Percentiles rank a stretch among this genome's conserved stretches.
phyloP scores from a whole-genome alignment of 1,140 invertebrate species.

The Lepeophtheirus salmonis region DNA sequence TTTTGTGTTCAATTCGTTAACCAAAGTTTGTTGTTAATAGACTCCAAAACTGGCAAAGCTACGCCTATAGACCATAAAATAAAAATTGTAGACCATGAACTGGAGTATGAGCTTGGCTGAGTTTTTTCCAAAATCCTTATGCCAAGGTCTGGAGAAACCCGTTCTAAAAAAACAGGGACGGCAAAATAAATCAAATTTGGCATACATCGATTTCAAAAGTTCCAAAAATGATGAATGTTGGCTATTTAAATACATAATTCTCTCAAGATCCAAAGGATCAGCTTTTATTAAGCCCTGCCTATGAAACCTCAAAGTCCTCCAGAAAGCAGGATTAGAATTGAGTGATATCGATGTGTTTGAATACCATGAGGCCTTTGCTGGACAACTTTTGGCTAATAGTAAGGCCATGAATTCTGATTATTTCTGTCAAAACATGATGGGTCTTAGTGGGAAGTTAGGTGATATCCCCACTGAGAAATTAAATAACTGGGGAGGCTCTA shows the following conservation, averaged over 20 bases:
- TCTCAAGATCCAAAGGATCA: constrained; percentile 96
- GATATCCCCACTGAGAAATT: constrained; percentile 71
- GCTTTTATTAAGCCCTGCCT: constrained; percentile 67
- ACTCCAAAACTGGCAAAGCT: too few species aligned
- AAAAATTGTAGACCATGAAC: too few species aligned
- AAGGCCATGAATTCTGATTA: constrained; percentile 94
- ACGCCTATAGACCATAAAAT: too few species aligned
- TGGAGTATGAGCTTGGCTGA: too few species aligned
- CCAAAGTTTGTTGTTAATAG: too few species aligned
- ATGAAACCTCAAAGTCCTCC: constrained; percentile 72
- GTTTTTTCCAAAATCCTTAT: too few species aligned
- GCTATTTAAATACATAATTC: constrained; percentile 77
- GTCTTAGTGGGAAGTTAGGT: constrained; percentile 60
- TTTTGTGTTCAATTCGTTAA: too few species aligned
- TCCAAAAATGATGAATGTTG: too few species aligned
- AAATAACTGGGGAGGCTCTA: constrained; percentile 91
- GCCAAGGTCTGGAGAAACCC: too few species aligned
- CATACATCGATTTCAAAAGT: too few species aligned
- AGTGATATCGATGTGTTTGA: constrained; percentile 94
- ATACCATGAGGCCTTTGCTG: constrained; percentile 97
- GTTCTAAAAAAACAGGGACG: too few species aligned
- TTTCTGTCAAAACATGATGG: constrained; percentile 81
- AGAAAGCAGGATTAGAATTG: constrained; percentile 60
- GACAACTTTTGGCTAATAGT: constrained; percentile 90
- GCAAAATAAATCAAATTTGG: too few species aligned